Evolutionary conservation across 2,888 invertebrate genomes (phyloP).

Genomic region (Cenopis cana): DNA sequence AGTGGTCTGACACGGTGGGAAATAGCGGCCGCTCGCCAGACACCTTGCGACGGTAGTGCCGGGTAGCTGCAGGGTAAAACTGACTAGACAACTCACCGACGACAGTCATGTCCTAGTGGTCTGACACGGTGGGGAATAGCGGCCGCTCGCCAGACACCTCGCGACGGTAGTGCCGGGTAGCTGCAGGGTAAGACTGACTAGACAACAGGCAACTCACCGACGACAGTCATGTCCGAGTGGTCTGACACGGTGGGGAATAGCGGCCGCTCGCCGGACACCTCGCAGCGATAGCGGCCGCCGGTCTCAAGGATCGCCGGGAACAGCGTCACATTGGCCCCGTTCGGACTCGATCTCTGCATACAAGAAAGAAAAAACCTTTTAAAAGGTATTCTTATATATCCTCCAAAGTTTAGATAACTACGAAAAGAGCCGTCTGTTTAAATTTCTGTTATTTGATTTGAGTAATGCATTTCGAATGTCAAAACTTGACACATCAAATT

Average conservation of each 20-base stretch:
- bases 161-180: constrained; percentile 87
- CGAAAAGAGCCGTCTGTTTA: too few relatives aligned
- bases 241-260: constrained; percentile 91
- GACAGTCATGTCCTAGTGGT: constrained; percentile 90
- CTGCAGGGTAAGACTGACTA: background rate
- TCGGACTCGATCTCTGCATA: constrained; percentile 86
- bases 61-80: background rate
- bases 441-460: too few relatives aligned
- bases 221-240: constrained; percentile 90
- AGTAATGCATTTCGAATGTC: too few relatives aligned
- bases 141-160: constrained; percentile 92
- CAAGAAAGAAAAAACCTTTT: constrained; percentile 46
- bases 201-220: constrained; percentile 83
- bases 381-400: background rate
- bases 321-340: constrained; percentile 87
- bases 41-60: constrained; percentile 91
- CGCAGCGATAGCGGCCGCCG: constrained; percentile 90
- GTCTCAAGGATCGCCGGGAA: constrained; percentile 88
- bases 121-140: constrained; percentile 90
- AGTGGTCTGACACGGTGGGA: constrained; percentile 89
- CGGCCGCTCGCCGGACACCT: constrained; percentile 91
- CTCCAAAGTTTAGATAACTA: too few relatives aligned
- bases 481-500: too few relatives aligned
- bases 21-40: constrained; percentile 92
- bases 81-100: constrained; percentile 85